phyloP scores from a whole-genome alignment of 2,888 invertebrate species.

The Linnaemya vulpina region DNA sequence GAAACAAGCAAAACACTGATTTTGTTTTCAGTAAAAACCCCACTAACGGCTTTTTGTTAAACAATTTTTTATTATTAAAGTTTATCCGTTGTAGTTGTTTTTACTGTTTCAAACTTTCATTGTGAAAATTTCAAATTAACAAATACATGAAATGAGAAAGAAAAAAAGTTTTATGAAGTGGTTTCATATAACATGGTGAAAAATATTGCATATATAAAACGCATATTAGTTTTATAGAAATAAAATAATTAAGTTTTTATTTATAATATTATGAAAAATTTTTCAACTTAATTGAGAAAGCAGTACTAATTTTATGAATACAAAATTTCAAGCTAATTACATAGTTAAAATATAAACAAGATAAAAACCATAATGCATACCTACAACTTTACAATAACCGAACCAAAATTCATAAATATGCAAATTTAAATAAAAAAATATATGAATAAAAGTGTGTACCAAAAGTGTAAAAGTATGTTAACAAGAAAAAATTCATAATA shows the following conservation, averaged over 20 bases:
- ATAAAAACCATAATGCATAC: background rate
- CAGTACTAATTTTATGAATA: background rate
- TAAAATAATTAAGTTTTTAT: constrained; percentile 11
- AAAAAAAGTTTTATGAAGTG: constrained; percentile 3
- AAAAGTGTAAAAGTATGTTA: background rate
- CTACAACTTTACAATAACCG: background rate
- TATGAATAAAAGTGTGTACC: background rate
- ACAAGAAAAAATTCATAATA: too few relatives aligned
- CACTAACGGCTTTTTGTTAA: background rate
- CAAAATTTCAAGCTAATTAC: constrained; percentile 1
- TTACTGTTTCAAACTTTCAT: constrained; percentile 51
- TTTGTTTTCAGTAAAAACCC: constrained; percentile 37
- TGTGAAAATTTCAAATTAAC: constrained; percentile 55
- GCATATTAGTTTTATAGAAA: constrained; percentile 4
- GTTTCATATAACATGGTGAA: constrained; percentile 42
- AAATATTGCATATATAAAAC: constrained; percentile 18
- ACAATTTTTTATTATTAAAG: constrained; percentile 9
- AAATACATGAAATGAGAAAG: constrained; percentile 6
- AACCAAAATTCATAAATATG: background rate
- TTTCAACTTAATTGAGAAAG: background rate
- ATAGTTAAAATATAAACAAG: background rate
- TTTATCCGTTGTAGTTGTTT: background rate
- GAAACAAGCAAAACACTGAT: constrained; percentile 9
- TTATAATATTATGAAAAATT: background rate
- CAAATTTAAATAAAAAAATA: background rate